Percentiles rank a stretch among this genome's conserved stretches.
Conservation (phyloP, 2,888 invertebrate species). For the Lepidonotus clava region DNA sequence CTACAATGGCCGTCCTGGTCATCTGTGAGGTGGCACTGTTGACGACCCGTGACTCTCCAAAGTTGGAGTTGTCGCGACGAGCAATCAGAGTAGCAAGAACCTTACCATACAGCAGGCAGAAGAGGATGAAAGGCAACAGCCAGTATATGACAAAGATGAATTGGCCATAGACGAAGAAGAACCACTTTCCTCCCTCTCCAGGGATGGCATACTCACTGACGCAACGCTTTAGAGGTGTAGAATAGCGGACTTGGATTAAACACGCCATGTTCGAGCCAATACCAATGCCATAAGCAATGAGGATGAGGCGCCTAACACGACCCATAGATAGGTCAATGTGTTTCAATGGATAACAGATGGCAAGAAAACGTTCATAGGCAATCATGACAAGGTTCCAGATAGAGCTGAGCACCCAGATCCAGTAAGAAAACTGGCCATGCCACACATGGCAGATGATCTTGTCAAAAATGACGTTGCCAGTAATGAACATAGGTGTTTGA, state of each 20-base stretch:
- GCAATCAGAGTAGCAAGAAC: neutral
- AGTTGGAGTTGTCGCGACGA: conserved; percentile 11
- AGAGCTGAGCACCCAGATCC: conserved; percentile 14
- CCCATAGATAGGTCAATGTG: conserved; percentile 30
- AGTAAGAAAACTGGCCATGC: conserved; percentile 54
- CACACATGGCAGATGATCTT: conserved; percentile 39
- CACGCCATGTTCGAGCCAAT: neutral
- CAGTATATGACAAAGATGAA: neutral
- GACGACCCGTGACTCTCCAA: conserved; percentile 18
- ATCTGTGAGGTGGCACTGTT: conserved; percentile 45
- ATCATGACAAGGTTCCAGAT: conserved; percentile 55
- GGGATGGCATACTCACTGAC: conserved; percentile 30
- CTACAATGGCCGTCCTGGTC: conserved; percentile 47
- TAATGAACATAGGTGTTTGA: neutral
- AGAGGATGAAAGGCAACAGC: conserved; percentile 16
- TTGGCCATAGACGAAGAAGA: conserved; percentile 29
- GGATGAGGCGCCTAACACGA: neutral
- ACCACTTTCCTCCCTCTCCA: neutral
- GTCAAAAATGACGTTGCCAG: neutral
- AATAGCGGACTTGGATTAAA: neutral
- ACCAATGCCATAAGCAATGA: conserved; percentile 1
- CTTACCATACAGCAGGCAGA: conserved; percentile 12
- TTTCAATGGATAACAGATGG: conserved; percentile 32
- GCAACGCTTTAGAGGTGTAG: too few species aligned
- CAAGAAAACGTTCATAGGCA: conserved; percentile 36